These are phyloP conservation scores for Gallinago paraguaiae DNA, from an alignment of 2,113 vertebrate genomes.

Conservation along the genomic window DNA sequence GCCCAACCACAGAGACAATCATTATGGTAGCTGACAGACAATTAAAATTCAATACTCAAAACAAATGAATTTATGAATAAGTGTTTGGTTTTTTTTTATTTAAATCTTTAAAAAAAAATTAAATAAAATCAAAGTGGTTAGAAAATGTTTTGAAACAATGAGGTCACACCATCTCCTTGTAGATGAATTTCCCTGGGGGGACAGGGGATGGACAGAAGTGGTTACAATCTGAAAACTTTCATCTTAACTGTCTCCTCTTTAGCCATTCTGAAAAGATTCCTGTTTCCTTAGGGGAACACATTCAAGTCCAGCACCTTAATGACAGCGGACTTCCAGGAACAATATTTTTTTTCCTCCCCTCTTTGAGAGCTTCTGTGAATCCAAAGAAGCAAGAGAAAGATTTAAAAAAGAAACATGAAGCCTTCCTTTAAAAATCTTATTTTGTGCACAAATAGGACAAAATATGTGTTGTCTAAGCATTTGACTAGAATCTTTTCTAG, in stretches of 20 bases:
- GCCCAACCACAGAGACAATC: neutral
- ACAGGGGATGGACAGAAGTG: neutral
- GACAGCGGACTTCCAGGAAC: neutral
- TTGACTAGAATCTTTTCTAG: neutral
- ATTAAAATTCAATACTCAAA: neutral
- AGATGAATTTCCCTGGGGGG: neutral
- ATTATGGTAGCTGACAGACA: neutral
- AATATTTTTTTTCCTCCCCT: neutral
- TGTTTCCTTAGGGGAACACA: neutral
- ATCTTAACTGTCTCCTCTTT: neutral
- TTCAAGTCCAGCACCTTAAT: neutral
- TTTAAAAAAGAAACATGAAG: neutral
- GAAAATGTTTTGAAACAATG: neutral
- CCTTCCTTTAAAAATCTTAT: neutral
- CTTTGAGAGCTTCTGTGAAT: neutral
- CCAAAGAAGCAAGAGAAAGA: neutral
- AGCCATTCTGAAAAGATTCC: neutral
- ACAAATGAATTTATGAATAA: neutral
- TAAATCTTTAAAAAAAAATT: neutral
- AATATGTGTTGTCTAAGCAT: neutral
- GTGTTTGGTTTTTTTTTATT: neutral
- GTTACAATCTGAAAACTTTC: neutral
- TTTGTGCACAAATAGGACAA: neutral
- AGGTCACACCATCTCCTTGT: neutral
- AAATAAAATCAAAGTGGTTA: neutral